Base-by-base conservation (phyloP, 2,888 invertebrate genomes). In the Ephialtes manifestator region DNA sequence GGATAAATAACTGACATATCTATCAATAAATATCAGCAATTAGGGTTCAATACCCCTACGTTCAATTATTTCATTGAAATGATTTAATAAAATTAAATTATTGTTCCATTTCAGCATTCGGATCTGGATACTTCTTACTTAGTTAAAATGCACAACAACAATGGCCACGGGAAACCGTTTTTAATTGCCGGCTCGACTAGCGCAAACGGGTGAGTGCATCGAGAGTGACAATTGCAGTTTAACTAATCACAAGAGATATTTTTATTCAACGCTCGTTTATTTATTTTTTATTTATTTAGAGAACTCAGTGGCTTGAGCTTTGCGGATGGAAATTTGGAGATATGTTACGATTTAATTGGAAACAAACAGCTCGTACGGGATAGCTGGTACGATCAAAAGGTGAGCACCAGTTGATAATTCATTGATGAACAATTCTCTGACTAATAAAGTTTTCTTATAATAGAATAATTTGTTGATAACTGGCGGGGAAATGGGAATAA, bases 361-460 rank as follows among this genome's bases (percentile, higher is more conserved):
- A 97, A 97, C 92, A 96, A 95, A 84, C 97, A 97, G 93, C 95
- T 96, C 15, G 96, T 97, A 2, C 95, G 97, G n/a, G 95, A 96
- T 82, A 96, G 96, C 92, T 95, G 96, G 94, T 96, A 95, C 88
- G 95, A 97, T 89, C 91, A 94, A 81, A 95, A 96, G 91, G 97
- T 97, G 93, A 95, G 11, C 28, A 65, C 11, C 65, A 35, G n/a
- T 31, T n/a, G 28, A 20, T 15, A 63, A n/a, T 80, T 75, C 48
- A 81, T 35, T 11, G 80, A 83, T 67, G 35, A 84, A 53, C 35
- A 43, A 7, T 8, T 31, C 3, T 68, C 11, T 48, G 51, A 11
- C 58, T 53, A 71, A 81, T 78, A 68, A 55, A 24, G 7, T 84
- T 65, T 60, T 77, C 75, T 70, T 72, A 65, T 43, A 94, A 15